Conservation (phyloP, 2,797 vertebrate species). For the Gallirallus australis region DNA sequence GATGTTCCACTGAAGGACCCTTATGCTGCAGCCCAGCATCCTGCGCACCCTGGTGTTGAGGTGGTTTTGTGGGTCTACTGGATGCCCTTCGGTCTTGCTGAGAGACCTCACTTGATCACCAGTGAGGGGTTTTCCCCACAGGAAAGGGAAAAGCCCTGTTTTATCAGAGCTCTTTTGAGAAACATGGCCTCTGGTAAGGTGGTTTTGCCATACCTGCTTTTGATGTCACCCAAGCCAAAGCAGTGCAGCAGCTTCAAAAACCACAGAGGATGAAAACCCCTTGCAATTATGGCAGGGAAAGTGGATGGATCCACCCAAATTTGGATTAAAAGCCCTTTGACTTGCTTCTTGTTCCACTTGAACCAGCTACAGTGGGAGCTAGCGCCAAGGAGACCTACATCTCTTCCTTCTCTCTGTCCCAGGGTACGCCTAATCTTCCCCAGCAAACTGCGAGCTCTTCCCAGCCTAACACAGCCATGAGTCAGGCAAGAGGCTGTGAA, state of each 20-base stretch:
- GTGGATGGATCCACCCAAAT: background rate
- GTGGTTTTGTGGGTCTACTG: background rate
- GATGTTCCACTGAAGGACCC: background rate
- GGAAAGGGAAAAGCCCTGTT: background rate
- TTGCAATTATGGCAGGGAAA: background rate
- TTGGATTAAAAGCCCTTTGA: background rate
- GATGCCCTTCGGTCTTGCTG: background rate
- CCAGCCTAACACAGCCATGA: background rate
- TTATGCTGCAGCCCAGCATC: background rate
- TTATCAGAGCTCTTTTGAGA: background rate
- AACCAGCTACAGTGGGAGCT: background rate
- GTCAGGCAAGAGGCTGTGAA: background rate
- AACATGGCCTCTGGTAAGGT: background rate
- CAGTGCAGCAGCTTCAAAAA: background rate
- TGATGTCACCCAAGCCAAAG: background rate
- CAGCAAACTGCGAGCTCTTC: background rate
- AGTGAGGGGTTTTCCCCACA: background rate
- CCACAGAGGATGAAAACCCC: background rate
- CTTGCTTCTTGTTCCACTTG: background rate
- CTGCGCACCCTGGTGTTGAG: accelerated
- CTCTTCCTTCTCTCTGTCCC: background rate
- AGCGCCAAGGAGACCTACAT: background rate
- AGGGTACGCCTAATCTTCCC: background rate
- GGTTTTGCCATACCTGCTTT: background rate
- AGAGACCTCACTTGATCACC: background rate